A percentile compares a stretch with the other conserved stretches of the same genome.
Conservation (phyloP, 2,113 vertebrate genomes). For the Notothenia rossii region DNA sequence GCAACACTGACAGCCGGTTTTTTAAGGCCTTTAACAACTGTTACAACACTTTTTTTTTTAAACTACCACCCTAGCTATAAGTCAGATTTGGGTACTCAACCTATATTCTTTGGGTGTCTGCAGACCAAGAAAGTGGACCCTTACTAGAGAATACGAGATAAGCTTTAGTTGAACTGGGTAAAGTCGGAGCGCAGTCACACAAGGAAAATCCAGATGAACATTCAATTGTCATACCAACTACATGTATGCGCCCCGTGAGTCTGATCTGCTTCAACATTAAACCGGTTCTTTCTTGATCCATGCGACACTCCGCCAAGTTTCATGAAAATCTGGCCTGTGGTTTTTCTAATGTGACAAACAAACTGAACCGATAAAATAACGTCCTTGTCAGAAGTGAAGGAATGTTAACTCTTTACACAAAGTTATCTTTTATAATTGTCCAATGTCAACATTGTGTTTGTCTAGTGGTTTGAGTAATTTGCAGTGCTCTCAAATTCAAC, state of each 20-base stretch:
- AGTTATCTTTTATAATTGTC: conserved; percentile 2
- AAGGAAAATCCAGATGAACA: not conserved
- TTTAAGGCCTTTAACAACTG: too few relatives aligned
- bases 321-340: too few relatives aligned
- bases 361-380: too few relatives aligned
- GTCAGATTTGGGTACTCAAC: not conserved
- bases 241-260: too few relatives aligned
- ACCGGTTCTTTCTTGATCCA: too few relatives aligned
- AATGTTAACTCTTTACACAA: not conserved
- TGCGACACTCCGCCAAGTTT: too few relatives aligned
- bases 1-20: too few relatives aligned
- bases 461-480: conserved; percentile 30
- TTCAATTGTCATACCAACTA: not conserved
- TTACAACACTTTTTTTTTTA: too few relatives aligned
- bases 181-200: not conserved
- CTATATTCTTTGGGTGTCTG: not conserved
- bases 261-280: too few relatives aligned
- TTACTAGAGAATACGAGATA: not conserved
- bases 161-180: not conserved
- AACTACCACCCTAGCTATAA: not conserved
- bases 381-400: not conserved
- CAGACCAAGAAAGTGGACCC: not conserved
- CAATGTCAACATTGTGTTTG: not conserved
- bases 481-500: conserved; percentile 38
- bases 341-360: too few relatives aligned